A percentile compares a stretch with the other conserved stretches of the same genome.
Conservation (phyloP, 1,140 invertebrate genomes). For the Drosophila truncata region DNA sequence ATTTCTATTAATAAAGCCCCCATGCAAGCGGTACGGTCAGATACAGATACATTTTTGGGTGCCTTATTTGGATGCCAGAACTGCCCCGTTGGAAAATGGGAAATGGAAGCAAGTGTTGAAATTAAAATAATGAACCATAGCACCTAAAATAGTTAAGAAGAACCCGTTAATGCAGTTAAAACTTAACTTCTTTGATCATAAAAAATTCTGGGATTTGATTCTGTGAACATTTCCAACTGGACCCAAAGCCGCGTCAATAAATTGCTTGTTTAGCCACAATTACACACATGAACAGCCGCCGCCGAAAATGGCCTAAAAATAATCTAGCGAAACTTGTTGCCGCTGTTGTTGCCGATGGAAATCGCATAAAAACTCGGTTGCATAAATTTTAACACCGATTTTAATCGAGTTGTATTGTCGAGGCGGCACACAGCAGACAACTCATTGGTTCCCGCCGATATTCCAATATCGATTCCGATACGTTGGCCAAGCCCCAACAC, state of each 20-base stretch:
- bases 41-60: conserved; percentile 42
- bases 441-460: conserved; percentile 55
- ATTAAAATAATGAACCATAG: too few species aligned
- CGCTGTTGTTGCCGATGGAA: conserved; percentile 59
- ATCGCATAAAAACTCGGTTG: conserved; percentile 76
- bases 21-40: conserved; percentile 46
- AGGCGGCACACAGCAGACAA: conserved; percentile 52
- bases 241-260: conserved; percentile 52
- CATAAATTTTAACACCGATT: conserved; percentile 84
- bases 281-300: conserved; percentile 55
- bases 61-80: conserved; percentile 38
- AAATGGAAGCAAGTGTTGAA: not conserved
- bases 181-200: too few species aligned
- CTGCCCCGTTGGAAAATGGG: conserved; percentile 33
- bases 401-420: conserved; percentile 71
- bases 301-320: conserved; percentile 62
- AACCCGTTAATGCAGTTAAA: too few species aligned
- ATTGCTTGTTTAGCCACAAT: conserved; percentile 72
- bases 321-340: conserved; percentile 44
- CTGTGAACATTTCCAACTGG: conserved; percentile 49
- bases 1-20: conserved; percentile 81
- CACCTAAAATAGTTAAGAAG: too few species aligned
- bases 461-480: conserved; percentile 30
- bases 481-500: conserved; percentile 40
- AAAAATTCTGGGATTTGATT: not conserved